phyloP scores from a whole-genome alignment of 1,140 invertebrate genomes.

The Euborellia annulipes region DNA sequence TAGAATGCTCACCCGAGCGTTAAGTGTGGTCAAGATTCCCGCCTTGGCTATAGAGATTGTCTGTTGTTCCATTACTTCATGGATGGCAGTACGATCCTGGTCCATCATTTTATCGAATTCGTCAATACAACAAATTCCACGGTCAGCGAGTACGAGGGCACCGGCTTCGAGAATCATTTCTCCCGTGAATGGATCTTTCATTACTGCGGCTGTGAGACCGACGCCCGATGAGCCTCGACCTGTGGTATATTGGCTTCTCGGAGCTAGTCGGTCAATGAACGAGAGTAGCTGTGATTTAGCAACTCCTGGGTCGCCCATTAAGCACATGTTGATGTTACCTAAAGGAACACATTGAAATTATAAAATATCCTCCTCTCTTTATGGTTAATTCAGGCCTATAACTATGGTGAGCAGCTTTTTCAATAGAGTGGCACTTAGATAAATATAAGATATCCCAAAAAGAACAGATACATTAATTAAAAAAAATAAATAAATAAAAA shows the following conservation, averaged over 20 bases:
- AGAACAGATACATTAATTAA: too few relatives aligned
- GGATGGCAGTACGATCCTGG: slow-evolving; percentile 95
- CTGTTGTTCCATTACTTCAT: slow-evolving; percentile 99
- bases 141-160: slow-evolving; percentile 96
- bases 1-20: slow-evolving; percentile 73
- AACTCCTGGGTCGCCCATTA: slow-evolving; percentile 98
- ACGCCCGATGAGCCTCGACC: slow-evolving; percentile 96
- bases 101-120: slow-evolving; percentile 99
- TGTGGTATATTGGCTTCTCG: slow-evolving; percentile 93
- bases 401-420: background rate
- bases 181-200: slow-evolving; percentile 92
- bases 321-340: slow-evolving; percentile 94
- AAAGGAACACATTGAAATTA: slow-evolving; percentile 15
- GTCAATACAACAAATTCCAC: slow-evolving; percentile 99
- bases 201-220: slow-evolving; percentile 94
- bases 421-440: too few relatives aligned
- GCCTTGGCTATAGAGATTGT: slow-evolving; percentile 97
- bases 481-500: too few relatives aligned
- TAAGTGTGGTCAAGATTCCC: background rate
- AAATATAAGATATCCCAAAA: too few relatives aligned
- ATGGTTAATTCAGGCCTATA: background rate
- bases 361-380: background rate
- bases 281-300: slow-evolving; percentile 90
- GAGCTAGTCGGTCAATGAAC: slow-evolving; percentile 59
- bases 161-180: slow-evolving; percentile 98